Evolutionary conservation across 2,113 vertebrate genomes (phyloP).

Genomic region (Poecile atricapillus): DNA sequence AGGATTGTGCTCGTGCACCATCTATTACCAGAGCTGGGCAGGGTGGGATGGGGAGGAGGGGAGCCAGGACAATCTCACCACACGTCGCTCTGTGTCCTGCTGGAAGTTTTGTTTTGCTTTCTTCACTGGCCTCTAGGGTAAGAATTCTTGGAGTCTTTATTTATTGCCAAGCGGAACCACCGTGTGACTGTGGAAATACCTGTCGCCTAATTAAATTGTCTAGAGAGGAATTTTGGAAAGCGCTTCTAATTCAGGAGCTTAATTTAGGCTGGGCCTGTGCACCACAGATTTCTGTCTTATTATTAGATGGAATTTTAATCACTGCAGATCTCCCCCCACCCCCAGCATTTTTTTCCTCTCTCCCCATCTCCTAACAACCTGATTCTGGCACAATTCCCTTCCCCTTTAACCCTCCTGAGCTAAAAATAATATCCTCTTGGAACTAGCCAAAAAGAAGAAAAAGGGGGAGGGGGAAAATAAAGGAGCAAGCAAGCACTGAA

Average conservation of each 20-base stretch:
- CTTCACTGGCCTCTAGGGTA: background rate
- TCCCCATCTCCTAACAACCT: conserved; percentile 65
- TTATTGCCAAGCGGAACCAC: conserved; percentile 14
- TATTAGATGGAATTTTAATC: conserved; percentile 64
- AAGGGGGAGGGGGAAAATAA: background rate
- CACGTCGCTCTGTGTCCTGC: background rate
- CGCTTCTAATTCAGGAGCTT: conserved; percentile 38
- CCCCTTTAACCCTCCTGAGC: conserved; percentile 70
- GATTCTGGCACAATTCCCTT: conserved; percentile 71
- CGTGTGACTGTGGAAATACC: conserved; percentile 27
- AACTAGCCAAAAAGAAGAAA: conserved; percentile 45
- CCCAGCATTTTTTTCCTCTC: conserved; percentile 51
- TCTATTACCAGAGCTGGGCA: conserved; percentile 4
- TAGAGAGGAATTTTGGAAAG: conserved; percentile 44
- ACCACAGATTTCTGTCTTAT: conserved; percentile 32
- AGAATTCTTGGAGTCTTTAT: conserved; percentile 24
- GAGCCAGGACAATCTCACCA: background rate
- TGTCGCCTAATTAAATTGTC: conserved; percentile 55
- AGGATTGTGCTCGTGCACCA: background rate
- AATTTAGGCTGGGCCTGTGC: conserved; percentile 2
- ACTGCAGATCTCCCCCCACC: conserved; percentile 4
- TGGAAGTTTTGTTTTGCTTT: conserved; percentile 36
- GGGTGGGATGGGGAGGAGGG: background rate
- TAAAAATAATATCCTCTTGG: conserved; percentile 74
- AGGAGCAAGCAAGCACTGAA: background rate